Base-by-base conservation (phyloP, 2,797 vertebrate species). In the Todus mexicanus region DNA sequence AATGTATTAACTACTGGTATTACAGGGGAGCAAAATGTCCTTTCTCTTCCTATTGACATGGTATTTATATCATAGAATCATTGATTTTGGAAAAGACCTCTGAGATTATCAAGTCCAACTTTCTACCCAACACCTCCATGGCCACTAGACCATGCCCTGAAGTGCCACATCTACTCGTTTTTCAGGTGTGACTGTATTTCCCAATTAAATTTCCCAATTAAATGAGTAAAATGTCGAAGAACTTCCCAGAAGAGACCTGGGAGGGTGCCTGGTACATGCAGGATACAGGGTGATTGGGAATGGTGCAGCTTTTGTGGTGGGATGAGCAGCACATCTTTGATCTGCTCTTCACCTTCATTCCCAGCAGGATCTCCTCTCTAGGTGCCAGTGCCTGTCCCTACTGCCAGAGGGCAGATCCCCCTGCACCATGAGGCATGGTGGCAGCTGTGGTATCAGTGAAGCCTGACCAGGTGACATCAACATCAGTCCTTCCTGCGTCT, bases 361-460 rank as follows among this genome's bases (percentile, higher is more conserved):
- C 66, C 47, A 27, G 75, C 61, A 22, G 71, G 42, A 11, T 29
- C 31, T 35, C 48, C 35, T 40, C 54, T 26, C 0, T 11, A 51
- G 42, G 3, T 45, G 33, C 4, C 23, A 9, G 1, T n/a, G 35
- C n/a, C 25, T n/a, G 31, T 23, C 53, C 5, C 0, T 11, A 0
- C 9, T 35, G 63, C 29, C 31, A 5, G n/a, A 26, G 81, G 8
- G 16, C 35, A 22, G 63, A 11, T 33, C 12, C 56, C 27, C 31
- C n/a, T 14, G 16, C 1, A 7, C 4, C 2, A 0, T 2, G 16
- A 64, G 47, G 12, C 48, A 18, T 6, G 5, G n/a, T 48, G 72
- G 53, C 66, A 23, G 31, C 11, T 1, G 26, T 21, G 50, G 69
- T 45, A 2, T 4, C 0, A 0, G 11, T 6, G 26, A 64, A 64